These are phyloP conservation scores for Pollimyrus isidori DNA, from an alignment of 2,113 vertebrate species.

Conservation along the genomic window DNA sequence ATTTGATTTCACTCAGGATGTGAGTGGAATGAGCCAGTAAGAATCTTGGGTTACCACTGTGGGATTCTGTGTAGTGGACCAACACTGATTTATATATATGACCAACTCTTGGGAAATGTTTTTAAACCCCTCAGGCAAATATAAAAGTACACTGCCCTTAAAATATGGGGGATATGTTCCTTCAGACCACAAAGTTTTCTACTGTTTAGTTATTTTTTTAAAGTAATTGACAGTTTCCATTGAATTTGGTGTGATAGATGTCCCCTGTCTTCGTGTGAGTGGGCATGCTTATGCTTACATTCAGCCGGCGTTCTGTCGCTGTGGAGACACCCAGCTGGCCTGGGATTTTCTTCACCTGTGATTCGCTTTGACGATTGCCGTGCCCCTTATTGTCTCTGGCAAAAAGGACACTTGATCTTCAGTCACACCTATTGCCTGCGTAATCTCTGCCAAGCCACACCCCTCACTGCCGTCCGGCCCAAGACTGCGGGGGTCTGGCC, in stretches of 20 bases:
- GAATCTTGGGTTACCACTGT: neutral
- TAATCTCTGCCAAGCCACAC: neutral
- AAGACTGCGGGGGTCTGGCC: neutral
- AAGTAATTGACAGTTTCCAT: neutral
- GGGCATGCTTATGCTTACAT: neutral
- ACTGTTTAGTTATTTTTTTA: neutral
- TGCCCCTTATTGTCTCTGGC: neutral
- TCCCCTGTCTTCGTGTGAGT: neutral
- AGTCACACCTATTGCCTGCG: neutral
- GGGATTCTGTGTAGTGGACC: neutral
- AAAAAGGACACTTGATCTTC: neutral
- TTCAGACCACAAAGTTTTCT: neutral
- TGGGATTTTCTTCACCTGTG: neutral
- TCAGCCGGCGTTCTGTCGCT: neutral
- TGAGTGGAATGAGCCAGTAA: neutral
- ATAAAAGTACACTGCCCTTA: neutral
- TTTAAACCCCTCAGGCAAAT: neutral
- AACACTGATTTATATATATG: neutral
- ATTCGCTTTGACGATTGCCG: neutral
- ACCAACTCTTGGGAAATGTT: neutral
- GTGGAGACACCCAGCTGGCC: slow-evolving; percentile 21
- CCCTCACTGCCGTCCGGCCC: neutral
- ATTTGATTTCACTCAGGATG: neutral
- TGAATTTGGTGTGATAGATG: neutral
- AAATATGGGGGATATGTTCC: neutral